Conservation (phyloP, 2,797 vertebrate species). For the Pseudocheirus occidentalis region DNA sequence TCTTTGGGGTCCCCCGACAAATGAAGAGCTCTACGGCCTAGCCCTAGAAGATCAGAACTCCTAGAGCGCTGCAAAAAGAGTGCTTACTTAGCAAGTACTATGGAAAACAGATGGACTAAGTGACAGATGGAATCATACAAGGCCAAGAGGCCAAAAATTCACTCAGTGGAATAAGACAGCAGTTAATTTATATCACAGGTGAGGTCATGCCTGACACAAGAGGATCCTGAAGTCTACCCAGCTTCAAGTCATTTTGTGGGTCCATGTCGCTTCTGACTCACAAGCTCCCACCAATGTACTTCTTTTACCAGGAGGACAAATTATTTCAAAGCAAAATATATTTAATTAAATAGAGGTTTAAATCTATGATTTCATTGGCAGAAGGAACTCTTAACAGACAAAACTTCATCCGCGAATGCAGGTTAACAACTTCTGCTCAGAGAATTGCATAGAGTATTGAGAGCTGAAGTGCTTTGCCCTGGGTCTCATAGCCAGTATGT, state of each 20-base stretch:
- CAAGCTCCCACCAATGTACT: neutral
- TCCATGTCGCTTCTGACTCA: neutral
- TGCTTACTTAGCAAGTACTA: neutral
- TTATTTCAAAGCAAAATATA: too few relatives aligned
- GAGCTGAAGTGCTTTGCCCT: neutral
- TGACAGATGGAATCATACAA: neutral
- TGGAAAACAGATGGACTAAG: neutral
- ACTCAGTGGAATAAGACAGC: neutral
- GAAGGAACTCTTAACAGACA: neutral
- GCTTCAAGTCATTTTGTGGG: neutral
- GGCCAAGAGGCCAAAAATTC: neutral
- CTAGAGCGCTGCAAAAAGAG: neutral
- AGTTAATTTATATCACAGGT: neutral
- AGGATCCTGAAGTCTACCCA: neutral
- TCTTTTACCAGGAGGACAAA: neutral
- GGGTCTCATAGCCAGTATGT: neutral
- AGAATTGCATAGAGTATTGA: neutral
- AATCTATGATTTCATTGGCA: neutral
- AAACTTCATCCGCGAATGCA: neutral
- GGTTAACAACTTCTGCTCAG: neutral
- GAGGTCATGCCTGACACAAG: neutral
- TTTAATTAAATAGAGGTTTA: neutral
- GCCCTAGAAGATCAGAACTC: neutral
- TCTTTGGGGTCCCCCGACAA: neutral
- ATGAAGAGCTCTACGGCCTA: neutral